Conservation (phyloP, 2,113 vertebrate genomes). For the Leuciscus idus region DNA sequence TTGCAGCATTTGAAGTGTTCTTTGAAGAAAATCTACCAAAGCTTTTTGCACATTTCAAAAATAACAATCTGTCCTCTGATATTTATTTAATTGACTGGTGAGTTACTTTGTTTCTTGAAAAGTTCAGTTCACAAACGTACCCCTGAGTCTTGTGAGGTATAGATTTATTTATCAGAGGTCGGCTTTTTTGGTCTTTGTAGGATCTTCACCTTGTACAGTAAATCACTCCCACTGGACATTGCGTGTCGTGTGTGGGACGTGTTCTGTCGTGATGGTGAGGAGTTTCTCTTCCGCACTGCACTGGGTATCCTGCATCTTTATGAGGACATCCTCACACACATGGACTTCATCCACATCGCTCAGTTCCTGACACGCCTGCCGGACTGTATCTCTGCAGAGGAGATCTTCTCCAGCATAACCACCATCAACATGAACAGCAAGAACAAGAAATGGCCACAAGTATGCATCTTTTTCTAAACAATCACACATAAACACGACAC, state of each 20-base stretch:
- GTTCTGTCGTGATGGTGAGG: conserved; percentile 93
- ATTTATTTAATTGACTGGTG: conserved; percentile 97
- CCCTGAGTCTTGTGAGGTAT: neutral
- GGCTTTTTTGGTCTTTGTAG: conserved; percentile 66
- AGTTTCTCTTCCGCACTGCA: conserved; percentile 94
- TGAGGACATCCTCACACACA: conserved; percentile 87
- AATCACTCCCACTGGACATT: conserved; percentile 90
- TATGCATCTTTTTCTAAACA: conserved; percentile 56
- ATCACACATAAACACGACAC: neutral
- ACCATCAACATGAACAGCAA: conserved; percentile 90
- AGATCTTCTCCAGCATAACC: conserved; percentile 86
- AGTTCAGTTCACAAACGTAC: neutral
- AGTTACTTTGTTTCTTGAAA: neutral
- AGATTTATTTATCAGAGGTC: neutral
- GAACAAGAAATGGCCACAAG: conserved; percentile 93
- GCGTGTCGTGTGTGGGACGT: conserved; percentile 97
- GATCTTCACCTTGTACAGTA: conserved; percentile 97
- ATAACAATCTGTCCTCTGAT: conserved; percentile 92
- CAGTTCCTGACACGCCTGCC: conserved; percentile 95
- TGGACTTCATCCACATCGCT: conserved; percentile 98
- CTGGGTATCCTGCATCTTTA: conserved; percentile 90
- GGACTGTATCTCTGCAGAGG: conserved; percentile 84
- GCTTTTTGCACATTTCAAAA: conserved; percentile 97
- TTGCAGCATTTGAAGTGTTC: conserved; percentile 96
- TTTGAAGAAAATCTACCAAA: conserved; percentile 98